Evolutionary conservation across 2,888 invertebrate genomes (phyloP), one percentile per base, ranked within the genome.

Genomic region (Caenorhabditis zanzibari): DNA sequence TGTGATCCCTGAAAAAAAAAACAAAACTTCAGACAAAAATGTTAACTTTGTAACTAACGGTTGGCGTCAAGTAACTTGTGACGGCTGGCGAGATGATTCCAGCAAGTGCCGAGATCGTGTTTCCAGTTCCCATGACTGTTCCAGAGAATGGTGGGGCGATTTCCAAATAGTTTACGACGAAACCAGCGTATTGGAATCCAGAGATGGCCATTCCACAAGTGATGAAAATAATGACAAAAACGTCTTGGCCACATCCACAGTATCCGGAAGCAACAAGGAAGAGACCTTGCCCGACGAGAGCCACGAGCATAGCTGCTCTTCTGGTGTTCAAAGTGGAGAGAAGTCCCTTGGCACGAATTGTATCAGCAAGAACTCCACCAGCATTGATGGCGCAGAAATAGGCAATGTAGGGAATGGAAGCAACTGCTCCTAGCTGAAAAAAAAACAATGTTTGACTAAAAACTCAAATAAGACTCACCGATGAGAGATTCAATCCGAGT

Each of bases 101-200:
- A 28, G 93, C 93, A 6, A 93, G 74, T 44, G 92, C 91, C n/a
- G 91, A 89, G 32, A 92, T 68, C 4, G 91, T 92, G 82, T 92
- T 92, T 24, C 92, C 92, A 49, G 92, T 88, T 56, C 92, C 92
- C 77, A 92, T 88, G 19, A 88, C 81, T 2, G 88, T 88, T 77
- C 88, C 88, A 26, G 91, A 90, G 82, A 89, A 92, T 22, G 89
- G 86, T 7, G 92, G 92, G 12, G 92, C 92, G 68, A 92, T 90
- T 86, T 92, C 92, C 79, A 92, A 85, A 85, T 92, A 92, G 85
- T 92, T 92, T 81, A 92, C 91, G 56, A 90, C 88, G 82, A 91
- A 90, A 56, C 91, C 92, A 41, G 92, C 86, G 77, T 91, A 92
- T 82, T 92, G 92, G 41, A 92, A 85, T 12, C 92, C 92, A 66